Evolutionary conservation across 1,140 invertebrate genomes (phyloP), one percentile per base, ranked within the genome.

Genomic region (Aculops lycopersici): DNA sequence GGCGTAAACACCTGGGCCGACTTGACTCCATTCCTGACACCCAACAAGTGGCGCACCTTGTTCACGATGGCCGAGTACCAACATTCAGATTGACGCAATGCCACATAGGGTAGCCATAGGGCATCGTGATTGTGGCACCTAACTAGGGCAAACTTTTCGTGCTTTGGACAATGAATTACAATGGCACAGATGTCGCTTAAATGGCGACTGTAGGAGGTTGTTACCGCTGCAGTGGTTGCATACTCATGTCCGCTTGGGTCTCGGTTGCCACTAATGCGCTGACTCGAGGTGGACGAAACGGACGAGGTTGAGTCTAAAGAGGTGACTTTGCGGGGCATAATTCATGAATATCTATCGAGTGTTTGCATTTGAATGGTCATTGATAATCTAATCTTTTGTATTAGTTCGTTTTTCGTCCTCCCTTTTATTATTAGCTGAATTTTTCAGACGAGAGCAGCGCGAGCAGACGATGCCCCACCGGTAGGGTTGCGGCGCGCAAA

Each of bases 141-240:
- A 15, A 20, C 18, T 3, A 46, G 2, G 2, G 44, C 44, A 36
- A 46, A 36, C 3, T 35, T 24, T 4, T 41, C 3, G 21, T 46
- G 44, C n/a, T 19, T 21, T 4, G 39, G 39, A 40, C 45, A 47
- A 20, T 41, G 39, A 15, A 47, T 40, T 4, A 47, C 19, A 4
- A 24, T 19, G 3, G 43, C 40, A 42, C 47, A 37, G 20, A 35
- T 36, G 35, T 45, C 45, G 36, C 20, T 42, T 20, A 47, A 20
- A 41, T 41, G 17, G 13, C 39, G 17, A 15, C 43, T 41, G 3
- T 31, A 31, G 8, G 24, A 31, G 8, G 24, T 31, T 31, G 24
- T 31, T n/a, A 31, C 24, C 24, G 24, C 8, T 8, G 24, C 24
- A 8, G 24, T 31, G 24, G 24, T 31, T n/a, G 24, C 24, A 31